Evolutionary conservation across 2,888 invertebrate genomes (phyloP), one percentile per base, ranked within the genome.

Genomic region (Eristalinus sepulchralis): DNA sequence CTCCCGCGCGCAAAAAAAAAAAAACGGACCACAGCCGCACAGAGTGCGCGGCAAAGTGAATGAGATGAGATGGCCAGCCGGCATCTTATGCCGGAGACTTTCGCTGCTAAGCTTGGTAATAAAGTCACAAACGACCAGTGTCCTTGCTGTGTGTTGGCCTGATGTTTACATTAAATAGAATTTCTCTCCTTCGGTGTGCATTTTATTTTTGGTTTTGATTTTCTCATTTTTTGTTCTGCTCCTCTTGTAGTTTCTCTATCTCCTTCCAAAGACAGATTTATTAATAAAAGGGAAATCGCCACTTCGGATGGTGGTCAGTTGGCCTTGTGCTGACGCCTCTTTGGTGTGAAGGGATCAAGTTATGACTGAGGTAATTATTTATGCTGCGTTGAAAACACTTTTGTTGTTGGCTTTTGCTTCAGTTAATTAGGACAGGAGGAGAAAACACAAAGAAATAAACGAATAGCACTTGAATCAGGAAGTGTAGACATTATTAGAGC

Each of bases 61-160:
- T 57, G 55, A 71, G 70, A 71, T 27, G 78, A 78, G 63, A 64
- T 70, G 64, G 34, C 72, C 63, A 47, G 34, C 66, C 71, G 64
- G 64, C 79, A 72, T 68, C 76, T 66, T 66, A 66, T 34, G 39
- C 3, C 34, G 24, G 24, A 59, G 24, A 66, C n/a, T 78, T 70
- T 78, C 39, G 11, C 75, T 76, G 47, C 62, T 70, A 70, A 81
- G 70, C 70, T 76, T 70, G 73, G 76, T 71, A 82, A 70, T 82
- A 82, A 82, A 82, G 70, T 76, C 75, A 70, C 76, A 76, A 59
- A 34, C 67, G 13, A 34, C 34, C 11, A 71, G 59, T 64, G 82
- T 82, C 82, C 76, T 76, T 82, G 75, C 59, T 47, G 31, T 6
- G 39, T 57, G 70, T 27, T 55, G 73, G 68, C 55, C 70, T 67